Evolutionary conservation across 2,113 vertebrate genomes (phyloP).

Genomic region (Theropithecus gelada): DNA sequence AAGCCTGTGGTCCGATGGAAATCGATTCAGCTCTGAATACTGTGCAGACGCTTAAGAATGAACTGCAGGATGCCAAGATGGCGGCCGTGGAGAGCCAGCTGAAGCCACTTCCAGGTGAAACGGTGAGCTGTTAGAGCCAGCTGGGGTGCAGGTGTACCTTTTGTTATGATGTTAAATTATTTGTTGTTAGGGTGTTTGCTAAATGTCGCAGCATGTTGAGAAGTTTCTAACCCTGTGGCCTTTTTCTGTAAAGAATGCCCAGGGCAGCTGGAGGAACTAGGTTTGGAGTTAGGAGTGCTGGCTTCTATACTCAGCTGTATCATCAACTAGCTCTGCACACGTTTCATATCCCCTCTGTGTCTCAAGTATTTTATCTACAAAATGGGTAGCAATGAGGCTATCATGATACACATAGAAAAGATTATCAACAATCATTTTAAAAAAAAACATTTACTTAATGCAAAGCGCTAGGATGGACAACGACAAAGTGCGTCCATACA

Average conservation of each 20-base stretch:
- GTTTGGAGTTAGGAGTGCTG: neutral
- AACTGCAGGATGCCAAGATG: slow-evolving; percentile 98
- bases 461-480: neutral
- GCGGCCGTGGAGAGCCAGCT: slow-evolving; percentile 92
- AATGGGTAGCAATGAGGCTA: neutral
- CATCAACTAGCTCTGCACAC: neutral
- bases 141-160: neutral
- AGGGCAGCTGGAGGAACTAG: neutral
- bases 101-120: slow-evolving; percentile 98
- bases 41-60: slow-evolving; percentile 94
- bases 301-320: neutral
- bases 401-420: neutral
- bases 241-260: neutral
- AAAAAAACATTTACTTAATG: neutral
- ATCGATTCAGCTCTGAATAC: slow-evolving; percentile 96
- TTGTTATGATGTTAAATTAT: neutral
- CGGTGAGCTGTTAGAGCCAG: slow-evolving; percentile 82
- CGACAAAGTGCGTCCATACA: neutral
- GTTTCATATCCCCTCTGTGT: neutral
- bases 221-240: neutral
- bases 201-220: neutral
- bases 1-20: slow-evolving; percentile 98
- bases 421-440: neutral
- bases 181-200: neutral
- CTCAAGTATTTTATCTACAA: neutral